Evolutionary conservation across 2,888 invertebrate species (phyloP).

Genomic region (Pherbina coryleti): DNA sequence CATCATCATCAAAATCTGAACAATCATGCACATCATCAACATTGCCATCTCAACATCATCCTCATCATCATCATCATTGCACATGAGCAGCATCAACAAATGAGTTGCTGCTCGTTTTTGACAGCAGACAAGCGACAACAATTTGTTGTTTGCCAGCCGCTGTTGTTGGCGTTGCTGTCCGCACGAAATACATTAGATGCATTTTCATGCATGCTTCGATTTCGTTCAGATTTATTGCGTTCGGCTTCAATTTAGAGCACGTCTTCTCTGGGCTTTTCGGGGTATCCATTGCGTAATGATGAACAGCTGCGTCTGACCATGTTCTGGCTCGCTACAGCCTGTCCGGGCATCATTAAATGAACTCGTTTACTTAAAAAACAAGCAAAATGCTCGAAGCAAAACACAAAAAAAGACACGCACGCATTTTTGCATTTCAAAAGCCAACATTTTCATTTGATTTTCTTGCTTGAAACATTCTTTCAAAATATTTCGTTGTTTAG

Average conservation of each 20-base stretch:
- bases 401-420: neutral
- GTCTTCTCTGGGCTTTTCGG: neutral
- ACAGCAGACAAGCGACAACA: slow-evolving; percentile 21
- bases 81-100: slow-evolving; percentile 2
- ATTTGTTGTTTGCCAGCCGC: neutral
- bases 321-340: neutral
- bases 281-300: neutral
- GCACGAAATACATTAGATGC: slow-evolving; percentile 29
- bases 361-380: slow-evolving; percentile 5
- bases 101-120: slow-evolving; percentile 16
- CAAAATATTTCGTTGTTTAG: slow-evolving; percentile 34
- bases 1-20: neutral
- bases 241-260: slow-evolving; percentile 1
- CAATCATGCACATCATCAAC: neutral
- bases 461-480: slow-evolving; percentile 1
- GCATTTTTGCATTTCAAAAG: slow-evolving; percentile 32
- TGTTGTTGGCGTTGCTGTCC: slow-evolving; percentile 34
- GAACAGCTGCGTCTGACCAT: slow-evolving; percentile 9
- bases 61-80: neutral
- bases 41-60: no score
- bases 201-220: slow-evolving; percentile 49
- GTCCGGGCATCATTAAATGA: slow-evolving; percentile 2
- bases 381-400: neutral
- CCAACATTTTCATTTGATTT: slow-evolving; percentile 13
- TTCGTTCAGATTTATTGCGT: slow-evolving; percentile 33